Evolutionary conservation across 2,888 invertebrate genomes (phyloP), one percentile per base, ranked within the genome.

Genomic region (Thera obeliscata): DNA sequence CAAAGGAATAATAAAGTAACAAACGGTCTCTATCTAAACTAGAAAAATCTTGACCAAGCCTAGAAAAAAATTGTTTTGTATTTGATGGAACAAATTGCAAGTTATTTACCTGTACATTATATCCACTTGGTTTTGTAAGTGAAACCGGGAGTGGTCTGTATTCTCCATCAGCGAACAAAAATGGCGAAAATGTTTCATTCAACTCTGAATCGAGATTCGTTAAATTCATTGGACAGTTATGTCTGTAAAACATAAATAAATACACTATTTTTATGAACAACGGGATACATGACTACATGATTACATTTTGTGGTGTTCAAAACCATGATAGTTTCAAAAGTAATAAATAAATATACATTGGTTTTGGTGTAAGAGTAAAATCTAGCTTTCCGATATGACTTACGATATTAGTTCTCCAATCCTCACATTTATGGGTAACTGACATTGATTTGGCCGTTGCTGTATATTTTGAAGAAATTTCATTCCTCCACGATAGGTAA

Each of bases 351-450:
- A 22, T 22, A 22, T 22, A 22, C 22, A 22, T 22, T 22, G 22
- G 22, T 22, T 22, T 22, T 22, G 22, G 22, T 22, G 22, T 22
- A 22, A 22, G 22, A 22, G 22, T 22, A 22, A 22, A 22, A 22
- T 22, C 22, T 22, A 22, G 22, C 22, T 22, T 22, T 22, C 22
- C 22, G 22, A 43, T 7, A 38, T 2, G 8, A 86, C 90, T 87
- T 79, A 91, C 91, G 74, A 70, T 33, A 79, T 71, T 71, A 89
- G 82, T n/a, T 74, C 75, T 1, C 90, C 90, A 33, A 92, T 82
- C 67, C 57, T 82, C 64, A 90, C 80, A 52, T 76, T 63, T 0
- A 86, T 41, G 0, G 91, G 88, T 2, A 88, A 74, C 33, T 78
- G 76, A 65, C 89, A 89, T 0, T 70, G 68, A 2, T 70, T 70